Base-by-base conservation (phyloP, 92 coral and sea anemone genomes). In the Meandrina meandrites region DNA sequence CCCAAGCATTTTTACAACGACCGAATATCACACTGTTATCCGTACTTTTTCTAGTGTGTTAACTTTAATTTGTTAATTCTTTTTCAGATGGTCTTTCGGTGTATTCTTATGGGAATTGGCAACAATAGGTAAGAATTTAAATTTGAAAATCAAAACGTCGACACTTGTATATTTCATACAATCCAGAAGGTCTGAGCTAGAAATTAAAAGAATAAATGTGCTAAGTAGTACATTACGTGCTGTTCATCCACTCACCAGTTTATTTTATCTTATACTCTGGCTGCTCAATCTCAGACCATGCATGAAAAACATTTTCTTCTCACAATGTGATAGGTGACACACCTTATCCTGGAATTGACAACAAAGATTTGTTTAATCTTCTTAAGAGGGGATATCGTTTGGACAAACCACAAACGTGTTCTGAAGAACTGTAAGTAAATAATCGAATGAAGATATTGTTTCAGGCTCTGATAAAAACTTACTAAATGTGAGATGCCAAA, bases 51-150 rank as follows among this genome's bases (percentile, higher is more conserved):
- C 9, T 7, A 48, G 24, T 2, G 4, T 37, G 1, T 34, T 18
- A 18, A 3, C 5, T 40, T 34, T n/a, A n/a, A n/a, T n/a, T n/a
- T 73, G 5, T 9, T 6, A 1, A 35, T 40, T 30, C 1, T 5
- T 66, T 80, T 81, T 27, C 28, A 81, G 76, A 42, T 81, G 85
- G 85, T 81, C 85, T 10, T 81, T 64, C 12, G 85, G 85, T 57
- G 30, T 81, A 1, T 48, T 81, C 36, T 5, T 81, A 36, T 81
- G 76, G 85, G 75, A 81, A 67, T 22, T 81, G 40, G 76, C 85
- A 27, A 81, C 84, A 17, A 12, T 67, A 51, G 84, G 84, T 81
- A 66, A 80, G 84, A 50, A 13, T 18, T 31, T 19, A 15, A 28
- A 40, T 40, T 40, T 40, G 6, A 40, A 40, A 40, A 40, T 40